These are phyloP conservation scores for Stigmatopora argus DNA, from an alignment of 2,113 vertebrate species.

Conservation along the genomic window DNA sequence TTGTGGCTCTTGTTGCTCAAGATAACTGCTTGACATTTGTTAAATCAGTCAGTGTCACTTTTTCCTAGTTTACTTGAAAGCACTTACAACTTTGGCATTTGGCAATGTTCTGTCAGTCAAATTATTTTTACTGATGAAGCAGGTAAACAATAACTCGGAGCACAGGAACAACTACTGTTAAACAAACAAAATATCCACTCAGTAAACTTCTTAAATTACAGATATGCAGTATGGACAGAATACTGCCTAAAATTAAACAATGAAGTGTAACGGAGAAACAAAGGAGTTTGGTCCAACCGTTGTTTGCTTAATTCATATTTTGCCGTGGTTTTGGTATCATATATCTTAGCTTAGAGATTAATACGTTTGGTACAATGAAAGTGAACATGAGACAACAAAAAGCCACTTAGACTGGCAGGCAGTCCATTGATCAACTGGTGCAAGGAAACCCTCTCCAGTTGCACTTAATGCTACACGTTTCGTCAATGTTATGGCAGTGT, in stretches of 20 bases:
- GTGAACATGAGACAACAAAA: constrained; percentile 40
- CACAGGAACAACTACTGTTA: constrained; percentile 44
- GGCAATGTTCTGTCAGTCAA: constrained; percentile 68
- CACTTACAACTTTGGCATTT: constrained; percentile 68
- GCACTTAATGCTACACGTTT: constrained; percentile 46
- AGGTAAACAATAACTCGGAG: constrained; percentile 59
- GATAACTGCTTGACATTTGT: constrained; percentile 75
- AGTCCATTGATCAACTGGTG: constrained; percentile 52
- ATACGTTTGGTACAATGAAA: constrained; percentile 49
- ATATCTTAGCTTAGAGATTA: constrained; percentile 26
- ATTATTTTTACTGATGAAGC: constrained; percentile 54
- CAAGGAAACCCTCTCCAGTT: constrained; percentile 39
- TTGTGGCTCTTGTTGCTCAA: constrained; percentile 71
- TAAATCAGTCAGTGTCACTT: constrained; percentile 73
- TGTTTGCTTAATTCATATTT: neutral
- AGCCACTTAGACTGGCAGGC: constrained; percentile 29
- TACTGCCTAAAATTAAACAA: neutral
- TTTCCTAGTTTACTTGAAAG: constrained; percentile 70
- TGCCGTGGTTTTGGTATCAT: constrained; percentile 5
- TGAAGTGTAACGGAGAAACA: neutral
- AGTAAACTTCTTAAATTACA: neutral
- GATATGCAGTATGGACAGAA: neutral
- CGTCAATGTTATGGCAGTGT: constrained; percentile 59
- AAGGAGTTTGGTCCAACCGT: neutral
- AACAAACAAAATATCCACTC: constrained; percentile 3